A percentile compares a stretch with the other conserved stretches of the same genome.
Evolutionary conservation across 2,888 invertebrate genomes (phyloP).

Genomic region (Leucania comma): DNA sequence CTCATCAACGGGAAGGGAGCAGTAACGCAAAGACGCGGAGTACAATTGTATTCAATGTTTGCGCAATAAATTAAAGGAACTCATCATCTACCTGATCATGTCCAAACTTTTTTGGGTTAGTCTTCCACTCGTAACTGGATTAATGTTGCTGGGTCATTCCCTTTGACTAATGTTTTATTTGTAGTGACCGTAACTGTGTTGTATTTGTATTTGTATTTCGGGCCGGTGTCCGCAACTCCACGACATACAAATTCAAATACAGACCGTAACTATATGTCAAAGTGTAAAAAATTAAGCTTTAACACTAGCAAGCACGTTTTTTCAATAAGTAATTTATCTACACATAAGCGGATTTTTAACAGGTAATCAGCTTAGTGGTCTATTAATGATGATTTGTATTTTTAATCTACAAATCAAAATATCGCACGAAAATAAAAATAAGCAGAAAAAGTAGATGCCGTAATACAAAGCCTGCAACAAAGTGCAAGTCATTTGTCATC

Average conservation of each 20-base stretch:
- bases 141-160: not conserved
- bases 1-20: no score
- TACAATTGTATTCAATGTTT: not conserved
- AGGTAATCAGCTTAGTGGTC: not conserved
- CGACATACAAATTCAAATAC: no score
- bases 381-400: not conserved
- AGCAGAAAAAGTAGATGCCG: not conserved
- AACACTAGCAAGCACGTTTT: not conserved
- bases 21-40: no score
- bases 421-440: not conserved
- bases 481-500: slow-evolving; percentile 56
- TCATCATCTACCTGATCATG: no score
- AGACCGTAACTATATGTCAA: no score
- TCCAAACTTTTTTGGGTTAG: no score
- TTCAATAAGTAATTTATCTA: not conserved
- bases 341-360: not conserved
- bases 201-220: no score
- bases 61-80: not conserved
- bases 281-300: no score
- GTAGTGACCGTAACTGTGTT: no score
- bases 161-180: not conserved
- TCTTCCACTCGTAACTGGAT: no score
- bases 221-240: no score
- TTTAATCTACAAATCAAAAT: slow-evolving; percentile 1
- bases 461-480: slow-evolving; percentile 40